phyloP scores from a whole-genome alignment of 2,888 invertebrate genomes.

The Carabus problematicus region DNA sequence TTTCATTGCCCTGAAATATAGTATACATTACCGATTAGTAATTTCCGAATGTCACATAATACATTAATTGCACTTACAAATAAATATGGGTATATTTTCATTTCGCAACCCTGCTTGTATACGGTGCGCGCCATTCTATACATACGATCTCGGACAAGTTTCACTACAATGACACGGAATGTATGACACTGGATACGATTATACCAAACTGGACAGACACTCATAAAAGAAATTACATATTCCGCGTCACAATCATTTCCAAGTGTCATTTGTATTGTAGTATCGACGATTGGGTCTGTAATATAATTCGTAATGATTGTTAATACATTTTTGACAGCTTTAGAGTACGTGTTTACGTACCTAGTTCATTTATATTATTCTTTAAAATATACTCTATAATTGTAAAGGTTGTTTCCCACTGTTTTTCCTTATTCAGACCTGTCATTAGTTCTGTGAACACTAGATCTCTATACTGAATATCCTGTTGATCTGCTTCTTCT shows the following conservation, averaged over 20 bases:
- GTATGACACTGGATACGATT: constrained; percentile 13
- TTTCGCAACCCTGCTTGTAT: constrained; percentile 9
- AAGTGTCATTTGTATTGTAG: constrained; percentile 13
- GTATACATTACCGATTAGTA: too few relatives aligned
- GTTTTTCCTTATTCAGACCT: constrained; percentile 3
- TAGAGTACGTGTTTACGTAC: constrained; percentile 10
- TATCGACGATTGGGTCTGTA: constrained; percentile 15
- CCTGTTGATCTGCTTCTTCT: constrained; percentile 2
- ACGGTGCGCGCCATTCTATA: background rate
- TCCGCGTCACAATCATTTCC: constrained; percentile 8
- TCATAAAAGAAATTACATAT: constrained; percentile 6
- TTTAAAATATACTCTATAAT: constrained; percentile 14
- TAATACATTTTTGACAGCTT: background rate
- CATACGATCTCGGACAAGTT: background rate
- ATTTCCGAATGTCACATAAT: background rate
- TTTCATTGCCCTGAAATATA: constrained; percentile 45
- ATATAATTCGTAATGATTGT: background rate
- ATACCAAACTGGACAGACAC: constrained; percentile 20
- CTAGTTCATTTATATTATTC: constrained; percentile 23
- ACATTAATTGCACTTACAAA: constrained; percentile 23
- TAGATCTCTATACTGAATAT: constrained; percentile 3
- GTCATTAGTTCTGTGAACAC: constrained; percentile 13
- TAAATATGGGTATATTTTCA: constrained; percentile 26
- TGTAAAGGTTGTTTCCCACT: constrained; percentile 9
- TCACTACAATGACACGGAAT: constrained; percentile 19